phyloP scores from a whole-genome alignment of 92 coral and sea anemone species.

The Zoanthus sociatus region DNA sequence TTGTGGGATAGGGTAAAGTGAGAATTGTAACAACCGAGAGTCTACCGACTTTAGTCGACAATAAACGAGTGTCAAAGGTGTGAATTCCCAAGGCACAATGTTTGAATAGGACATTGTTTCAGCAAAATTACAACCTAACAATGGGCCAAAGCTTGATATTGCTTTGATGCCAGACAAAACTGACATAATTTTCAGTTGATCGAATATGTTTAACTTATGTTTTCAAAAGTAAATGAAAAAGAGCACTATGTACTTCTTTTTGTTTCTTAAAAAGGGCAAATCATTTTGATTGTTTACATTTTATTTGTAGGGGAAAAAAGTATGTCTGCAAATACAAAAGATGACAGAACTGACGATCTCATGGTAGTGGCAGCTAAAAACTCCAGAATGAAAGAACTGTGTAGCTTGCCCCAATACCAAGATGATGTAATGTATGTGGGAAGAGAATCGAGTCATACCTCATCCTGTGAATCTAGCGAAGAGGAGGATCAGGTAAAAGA shows the following conservation, averaged over 20 bases:
- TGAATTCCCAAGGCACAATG: constrained; percentile 15
- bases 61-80: not conserved
- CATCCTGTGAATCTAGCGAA: not conserved
- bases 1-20: constrained; percentile 4
- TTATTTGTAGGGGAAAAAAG: not conserved
- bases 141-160: too few species aligned
- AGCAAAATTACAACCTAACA: constrained; percentile 3
- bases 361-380: not conserved
- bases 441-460: not conserved
- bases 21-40: constrained; percentile 8
- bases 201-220: not conserved
- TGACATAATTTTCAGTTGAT: not conserved
- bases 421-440: not conserved
- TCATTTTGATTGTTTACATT: not conserved
- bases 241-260: not conserved
- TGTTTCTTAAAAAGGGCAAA: not conserved
- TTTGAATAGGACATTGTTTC: not conserved
- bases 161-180: not conserved
- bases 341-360: not conserved
- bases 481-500: not conserved
- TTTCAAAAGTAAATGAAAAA: not conserved
- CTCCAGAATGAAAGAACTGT: not conserved
- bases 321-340: not conserved
- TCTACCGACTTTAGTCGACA: not conserved
- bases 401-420: not conserved